Percentiles rank a stretch among this genome's conserved stretches.
Conservation (phyloP, 2,113 vertebrate genomes). For the Rhynchomys soricoides region DNA sequence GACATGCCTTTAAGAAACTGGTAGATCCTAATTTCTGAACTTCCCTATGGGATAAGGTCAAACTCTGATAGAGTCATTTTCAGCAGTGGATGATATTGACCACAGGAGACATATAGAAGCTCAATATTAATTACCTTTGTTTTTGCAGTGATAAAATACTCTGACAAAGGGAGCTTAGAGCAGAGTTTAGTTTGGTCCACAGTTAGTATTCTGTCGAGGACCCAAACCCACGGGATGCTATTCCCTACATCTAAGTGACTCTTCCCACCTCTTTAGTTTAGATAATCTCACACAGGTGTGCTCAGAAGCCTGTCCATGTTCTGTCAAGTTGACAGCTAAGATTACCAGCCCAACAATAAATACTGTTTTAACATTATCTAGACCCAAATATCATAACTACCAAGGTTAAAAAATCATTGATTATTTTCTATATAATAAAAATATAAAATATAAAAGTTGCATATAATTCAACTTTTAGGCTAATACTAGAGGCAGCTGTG, state of each 20-base stretch:
- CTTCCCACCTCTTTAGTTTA: background rate
- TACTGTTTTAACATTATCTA: background rate
- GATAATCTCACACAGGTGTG: background rate
- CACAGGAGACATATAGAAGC: background rate
- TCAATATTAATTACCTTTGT: background rate
- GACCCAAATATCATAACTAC: background rate
- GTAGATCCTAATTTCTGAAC: background rate
- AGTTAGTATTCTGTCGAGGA: background rate
- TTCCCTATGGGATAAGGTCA: background rate
- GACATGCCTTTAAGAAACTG: background rate
- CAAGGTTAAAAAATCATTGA: background rate
- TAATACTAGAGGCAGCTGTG: background rate
- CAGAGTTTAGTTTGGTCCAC: background rate
- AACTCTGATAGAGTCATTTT: slow-evolving; percentile 25
- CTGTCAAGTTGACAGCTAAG: background rate
- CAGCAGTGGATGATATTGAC: background rate
- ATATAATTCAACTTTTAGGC: background rate
- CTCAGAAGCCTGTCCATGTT: background rate
- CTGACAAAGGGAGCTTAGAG: background rate
- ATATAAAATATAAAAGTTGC: too few relatives aligned
- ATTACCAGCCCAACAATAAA: background rate
- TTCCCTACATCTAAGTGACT: background rate
- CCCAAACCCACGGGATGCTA: background rate
- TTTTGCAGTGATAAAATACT: background rate
- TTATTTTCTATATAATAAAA: background rate